Base-by-base conservation (phyloP, 64 coral and sea anemone genomes). In the Actinia tenebrosa region DNA sequence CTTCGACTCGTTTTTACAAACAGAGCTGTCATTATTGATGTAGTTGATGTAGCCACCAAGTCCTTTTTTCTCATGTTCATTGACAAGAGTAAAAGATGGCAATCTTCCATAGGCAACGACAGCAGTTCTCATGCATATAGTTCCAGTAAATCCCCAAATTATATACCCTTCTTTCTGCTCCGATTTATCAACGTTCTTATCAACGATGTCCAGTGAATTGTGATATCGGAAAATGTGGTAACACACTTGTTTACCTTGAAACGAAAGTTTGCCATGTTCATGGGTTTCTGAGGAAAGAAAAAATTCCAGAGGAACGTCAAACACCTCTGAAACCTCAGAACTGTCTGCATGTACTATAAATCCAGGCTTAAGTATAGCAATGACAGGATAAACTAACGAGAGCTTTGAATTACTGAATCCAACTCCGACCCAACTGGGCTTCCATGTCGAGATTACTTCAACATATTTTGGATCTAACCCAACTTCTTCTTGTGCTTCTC, bases 401-500 rank as follows among this genome's bases (percentile, higher is more conserved):
- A 17, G 69, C 23, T 75, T 75, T 44, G 43, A 77, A 50, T 50
- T 50, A 3, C 68, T 54, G 26, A 58, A 71, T 26, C 53, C 61
- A 30, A 20, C 27, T 30, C 84, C 79, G 44, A 85, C 75, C 18
- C 79, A 25, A 77, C 47, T 56, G 45, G 97, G 97, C 26, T 43
- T 60, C 71, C 89, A 84, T 0, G 87, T 86, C 20, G 69, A 88
- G 79, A 95, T 58, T 15, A 95, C 80, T 89, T 92, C 88, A 17
- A 99, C 85, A 87, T 86, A 85, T 43, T 93, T 88, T 0, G 84
- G 64, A 25, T 13, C 14, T 59, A 99, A 77, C 20, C 97, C 93
- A 25, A 95, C 87, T 80, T 99, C 97, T 86, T 99, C 97, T 2
- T 95, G 10, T 5, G 97, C 88, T 72, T 99, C 97, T 86, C 97